A percentile compares a stretch with the other conserved stretches of the same genome.
Conservation (phyloP, 2,888 invertebrate genomes). For the Adela reaumurella region DNA sequence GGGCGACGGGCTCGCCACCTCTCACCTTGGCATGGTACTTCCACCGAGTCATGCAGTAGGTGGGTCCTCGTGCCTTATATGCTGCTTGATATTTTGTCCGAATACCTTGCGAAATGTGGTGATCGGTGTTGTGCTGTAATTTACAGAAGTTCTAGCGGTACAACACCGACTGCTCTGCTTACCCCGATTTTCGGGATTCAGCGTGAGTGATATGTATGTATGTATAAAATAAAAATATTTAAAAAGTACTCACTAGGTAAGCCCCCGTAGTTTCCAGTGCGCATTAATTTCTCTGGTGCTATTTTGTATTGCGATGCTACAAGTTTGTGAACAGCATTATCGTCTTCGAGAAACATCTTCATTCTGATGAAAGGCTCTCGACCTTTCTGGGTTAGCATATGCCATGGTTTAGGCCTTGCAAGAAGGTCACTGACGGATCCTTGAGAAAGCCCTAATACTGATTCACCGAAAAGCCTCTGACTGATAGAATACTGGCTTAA, state of each 20-base stretch:
- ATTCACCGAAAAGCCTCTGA: conserved; percentile 96
- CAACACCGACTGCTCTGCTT: too few relatives aligned
- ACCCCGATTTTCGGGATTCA: too few relatives aligned
- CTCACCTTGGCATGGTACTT: too few relatives aligned
- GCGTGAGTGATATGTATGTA: too few relatives aligned
- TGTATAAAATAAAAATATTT: conserved; percentile 9
- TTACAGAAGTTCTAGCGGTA: too few relatives aligned
- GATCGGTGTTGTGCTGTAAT: too few relatives aligned
- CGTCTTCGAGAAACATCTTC: conserved; percentile 97
- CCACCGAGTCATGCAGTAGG: too few relatives aligned
- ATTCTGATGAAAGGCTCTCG: conserved; percentile 96
- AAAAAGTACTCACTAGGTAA: conserved; percentile 65
- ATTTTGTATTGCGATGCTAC: conserved; percentile 98
- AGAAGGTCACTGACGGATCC: conserved; percentile 97
- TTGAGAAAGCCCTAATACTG: conserved; percentile 93
- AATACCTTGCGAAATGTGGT: too few relatives aligned
- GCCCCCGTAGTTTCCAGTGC: conserved; percentile 91
- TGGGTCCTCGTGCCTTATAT: too few relatives aligned
- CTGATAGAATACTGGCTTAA: conserved; percentile 95
- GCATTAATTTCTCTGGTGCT: conserved; percentile 95
- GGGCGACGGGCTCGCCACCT: too few relatives aligned
- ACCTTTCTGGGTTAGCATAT: conserved; percentile 96
- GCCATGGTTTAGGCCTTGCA: conserved; percentile 98
- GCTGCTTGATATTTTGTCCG: too few relatives aligned
- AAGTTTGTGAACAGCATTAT: conserved; percentile 90